Base-by-base conservation (phyloP, 2,797 vertebrate species). In the Pyrocephalus nanus region DNA sequence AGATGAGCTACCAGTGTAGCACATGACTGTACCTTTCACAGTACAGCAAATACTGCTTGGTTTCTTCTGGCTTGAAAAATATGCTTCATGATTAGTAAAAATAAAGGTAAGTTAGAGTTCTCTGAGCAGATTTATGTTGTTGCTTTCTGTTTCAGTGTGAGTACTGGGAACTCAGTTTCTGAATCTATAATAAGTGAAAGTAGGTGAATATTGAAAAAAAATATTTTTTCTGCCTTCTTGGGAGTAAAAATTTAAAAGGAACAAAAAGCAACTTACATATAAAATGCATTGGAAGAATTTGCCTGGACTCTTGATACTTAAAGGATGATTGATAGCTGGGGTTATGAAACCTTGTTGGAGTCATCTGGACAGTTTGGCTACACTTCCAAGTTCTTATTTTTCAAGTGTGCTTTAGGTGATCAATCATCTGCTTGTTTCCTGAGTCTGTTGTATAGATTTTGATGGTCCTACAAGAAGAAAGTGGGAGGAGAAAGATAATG, bases 311-410 rank as follows among this genome's bases (percentile, higher is more conserved):
- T 65, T 83, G 43, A 58, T 30, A 21, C 48, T 76, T 81, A 42
- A 8, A 54, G 54, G 26, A 17, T 94, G 91, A 81, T 87, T 75
- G 77, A 75, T 93, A 73, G 38, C 38, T 80, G 30, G 20, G 18
- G 73, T 92, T 96, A 64, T 48, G 82, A 77, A 93, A 87, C 23
- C 50, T 74, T 55, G 50, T 58, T 87, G 54, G 75, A 87, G 58
- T 91, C 81, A 65, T 86, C 51, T 80, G 71, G 74, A 57, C 40
- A 66, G 51, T 74, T 88, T 87, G 88, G 82, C 78, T 70, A 54
- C 66, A 29, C 43, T 87, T 84, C 9, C 74, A 81, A 12, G 61
- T 80, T 90, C 78, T 84, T 92, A 87, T 43, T 92, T 93, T 90
- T 65, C 74, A 66, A 91, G 71, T 62, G 34, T 60, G 15, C 19